Base-by-base conservation (phyloP, 2,888 invertebrate genomes). In the Eremobia ochroleuca region DNA sequence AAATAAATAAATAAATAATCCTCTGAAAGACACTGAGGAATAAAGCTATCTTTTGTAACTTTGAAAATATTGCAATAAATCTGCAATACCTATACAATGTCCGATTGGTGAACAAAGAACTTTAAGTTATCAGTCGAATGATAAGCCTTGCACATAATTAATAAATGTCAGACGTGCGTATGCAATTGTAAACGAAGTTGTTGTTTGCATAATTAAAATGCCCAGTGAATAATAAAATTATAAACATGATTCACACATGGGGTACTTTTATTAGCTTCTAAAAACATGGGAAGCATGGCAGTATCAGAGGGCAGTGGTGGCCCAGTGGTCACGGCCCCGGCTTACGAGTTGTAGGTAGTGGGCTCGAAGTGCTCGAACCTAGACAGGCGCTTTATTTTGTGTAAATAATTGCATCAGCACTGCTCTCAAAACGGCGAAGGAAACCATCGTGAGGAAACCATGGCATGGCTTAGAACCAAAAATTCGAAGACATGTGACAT, bases 31-130 rank as follows among this genome's bases (percentile, higher is more conserved):
- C 46, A 28, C 13, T 43, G 9, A 15, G 34, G 31, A 75, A 34
- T 21, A 43, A 67, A 76, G 8, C 34, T 15, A 28, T 43, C 1
- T 34, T 65, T 43, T 52, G 13, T 43, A 25, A 31, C 25, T 0
- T 28, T 28, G 18, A 21, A n/a, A 25, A 13, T 34, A 49, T 70
- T 40, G 34, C 58, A 72, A 59, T 31, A 37, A 52, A n/a, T 0
- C 18, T 34, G 28, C 58, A 67, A 34, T 52, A 40, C 25, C n/a
- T 3, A 25, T 52, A 58, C 15, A 52, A 52, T 15, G 18, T 28
- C 59, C 69, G 75, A 58, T 70, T 18, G 49, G 31, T 70, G 37
- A 58, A 40, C 82, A 83, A 79, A 76, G 76, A 73, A 70, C 70
- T 80, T 62, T 61, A 9, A 18, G 18, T 83, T 76, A 83, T 76